Conservation (phyloP, 2,797 vertebrate species). For the Carcharodon carcharias region DNA sequence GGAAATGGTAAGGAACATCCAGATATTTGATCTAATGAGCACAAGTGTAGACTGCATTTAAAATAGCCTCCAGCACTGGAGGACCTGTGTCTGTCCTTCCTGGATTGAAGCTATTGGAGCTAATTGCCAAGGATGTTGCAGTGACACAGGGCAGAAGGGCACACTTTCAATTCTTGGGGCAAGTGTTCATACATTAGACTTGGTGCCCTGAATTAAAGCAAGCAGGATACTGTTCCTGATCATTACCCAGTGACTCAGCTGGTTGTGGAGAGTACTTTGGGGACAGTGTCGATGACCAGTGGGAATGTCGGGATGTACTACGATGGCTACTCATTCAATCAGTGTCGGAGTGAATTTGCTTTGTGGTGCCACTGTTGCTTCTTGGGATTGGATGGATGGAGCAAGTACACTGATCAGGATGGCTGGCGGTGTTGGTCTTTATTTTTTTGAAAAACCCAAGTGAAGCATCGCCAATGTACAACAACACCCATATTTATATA, state of each 20-base stretch:
- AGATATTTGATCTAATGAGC: too few relatives aligned
- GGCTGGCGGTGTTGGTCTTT: neutral
- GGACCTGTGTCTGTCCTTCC: neutral
- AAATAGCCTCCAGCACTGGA: neutral
- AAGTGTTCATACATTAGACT: neutral
- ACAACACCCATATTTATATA: neutral
- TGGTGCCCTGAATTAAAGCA: neutral
- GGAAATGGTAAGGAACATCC: conserved; percentile 53
- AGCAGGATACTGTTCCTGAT: neutral
- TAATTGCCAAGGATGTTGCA: neutral
- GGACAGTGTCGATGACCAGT: neutral
- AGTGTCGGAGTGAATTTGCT: neutral
- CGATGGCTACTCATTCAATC: neutral
- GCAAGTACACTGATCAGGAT: neutral
- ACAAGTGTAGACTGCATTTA: neutral
- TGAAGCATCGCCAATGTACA: neutral
- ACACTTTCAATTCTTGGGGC: neutral
- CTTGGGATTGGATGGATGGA: neutral
- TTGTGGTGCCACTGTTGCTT: too few relatives aligned
- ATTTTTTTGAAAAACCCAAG: neutral
- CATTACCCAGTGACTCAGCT: neutral
- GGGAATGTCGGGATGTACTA: neutral
- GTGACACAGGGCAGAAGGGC: neutral
- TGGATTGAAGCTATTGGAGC: neutral
- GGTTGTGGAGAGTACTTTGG: neutral